These are phyloP conservation scores for Aethes cnicana DNA, from an alignment of 2,888 invertebrate species.

Conservation along the genomic window DNA sequence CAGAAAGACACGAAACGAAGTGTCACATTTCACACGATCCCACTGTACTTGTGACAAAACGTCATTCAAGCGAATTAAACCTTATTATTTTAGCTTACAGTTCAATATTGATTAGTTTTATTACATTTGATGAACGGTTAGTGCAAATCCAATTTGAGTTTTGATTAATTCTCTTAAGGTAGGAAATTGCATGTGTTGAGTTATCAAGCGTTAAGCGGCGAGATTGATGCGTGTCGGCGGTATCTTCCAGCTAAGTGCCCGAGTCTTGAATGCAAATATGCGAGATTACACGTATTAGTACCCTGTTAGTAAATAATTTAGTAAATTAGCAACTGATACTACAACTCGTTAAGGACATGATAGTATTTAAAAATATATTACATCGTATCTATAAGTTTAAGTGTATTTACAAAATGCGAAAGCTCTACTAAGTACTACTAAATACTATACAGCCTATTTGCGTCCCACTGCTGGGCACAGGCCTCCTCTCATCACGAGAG, in stretches of 20 bases:
- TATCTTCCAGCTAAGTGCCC: conserved; percentile 66
- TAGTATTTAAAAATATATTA: no score
- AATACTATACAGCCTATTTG: no score
- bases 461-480: no score
- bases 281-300: conserved; percentile 26
- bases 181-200: not conserved
- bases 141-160: not conserved
- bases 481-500: no score
- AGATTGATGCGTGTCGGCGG: conserved; percentile 62
- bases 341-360: no score
- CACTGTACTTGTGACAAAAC: conserved; percentile 9
- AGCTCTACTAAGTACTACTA: not conserved
- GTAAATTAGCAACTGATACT: not conserved
- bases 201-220: conserved; percentile 54
- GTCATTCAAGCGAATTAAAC: not conserved
- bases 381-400: no score
- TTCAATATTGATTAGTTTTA: not conserved
- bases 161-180: not conserved
- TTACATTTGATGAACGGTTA: not conserved
- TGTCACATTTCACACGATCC: conserved; percentile 16
- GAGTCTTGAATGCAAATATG: conserved; percentile 62
- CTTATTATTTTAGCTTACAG: not conserved
- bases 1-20: conserved; percentile 8
- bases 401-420: not conserved
- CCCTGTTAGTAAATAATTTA: conserved; percentile 11